Base-by-base conservation (phyloP, 2,797 vertebrate genomes). In the Arctocebus calabarensis region DNA sequence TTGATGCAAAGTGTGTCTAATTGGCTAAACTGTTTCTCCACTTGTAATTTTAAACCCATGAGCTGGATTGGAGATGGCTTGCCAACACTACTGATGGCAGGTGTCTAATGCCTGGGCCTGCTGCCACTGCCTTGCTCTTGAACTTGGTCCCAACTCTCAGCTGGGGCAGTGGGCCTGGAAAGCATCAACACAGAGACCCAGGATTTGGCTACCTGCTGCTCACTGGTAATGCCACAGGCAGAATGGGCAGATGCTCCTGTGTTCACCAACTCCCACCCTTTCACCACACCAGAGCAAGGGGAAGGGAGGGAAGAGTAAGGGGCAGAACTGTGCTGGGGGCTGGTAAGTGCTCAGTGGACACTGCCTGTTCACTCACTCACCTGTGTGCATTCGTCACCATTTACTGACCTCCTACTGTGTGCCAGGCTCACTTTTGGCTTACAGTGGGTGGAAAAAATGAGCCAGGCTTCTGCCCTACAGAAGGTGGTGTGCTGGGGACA, bases 11-110 rank as follows among this genome's bases (percentile, higher is more conserved):
- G 29, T 62, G 17, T 45, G 25, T 86, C 64, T 95, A 34, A 74
- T 34, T 85, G 37, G 22, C 34, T 89, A 70, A 27, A 68, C 22
- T 95, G 29, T 87, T 91, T 84, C 37, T 86, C 59, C 95, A 86
- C 75, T 90, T 55, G 62, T 27, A 52, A 94, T 83, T 84, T 91
- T 83, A 94, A 95, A 70, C 52, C 57, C 86, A 87, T 86, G 66
- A 91, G 91, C 23, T 64, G 5, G 52, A 62, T 90, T 23, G 17
- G 43, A 84, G 59, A 78, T 17, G 48, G 37, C 81, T 79, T 34
- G 74, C 62, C 59, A 25, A 34, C 17, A 14, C 59, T n/a, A 7
- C 1, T 43, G 64, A 70, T 70, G 83, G 62, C 61, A n/a, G 73
- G 55, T 70, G 29, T 59, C 70, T 81, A 59, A 59, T 7, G 25